phyloP scores from a whole-genome alignment of 1,140 invertebrate species.

The Trichomalopsis sarcophagae region DNA sequence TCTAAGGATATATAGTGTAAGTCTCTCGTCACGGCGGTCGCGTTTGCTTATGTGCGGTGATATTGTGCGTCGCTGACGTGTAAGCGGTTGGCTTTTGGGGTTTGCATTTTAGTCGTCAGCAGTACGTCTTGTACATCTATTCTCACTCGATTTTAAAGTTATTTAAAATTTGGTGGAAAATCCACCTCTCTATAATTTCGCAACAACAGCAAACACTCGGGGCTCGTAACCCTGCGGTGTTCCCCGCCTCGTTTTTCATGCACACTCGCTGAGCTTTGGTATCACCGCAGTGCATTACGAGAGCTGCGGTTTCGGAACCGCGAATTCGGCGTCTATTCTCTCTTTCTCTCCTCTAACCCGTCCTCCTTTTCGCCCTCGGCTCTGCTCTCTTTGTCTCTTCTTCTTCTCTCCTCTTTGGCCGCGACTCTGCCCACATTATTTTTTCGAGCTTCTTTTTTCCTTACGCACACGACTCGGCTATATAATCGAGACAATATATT shows the following conservation, averaged over 20 bases:
- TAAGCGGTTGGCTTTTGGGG: too few species aligned
- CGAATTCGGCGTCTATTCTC: constrained; percentile 24
- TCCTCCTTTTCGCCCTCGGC: constrained; percentile 6
- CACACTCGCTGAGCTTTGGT: not conserved
- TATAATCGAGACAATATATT: constrained; percentile 49
- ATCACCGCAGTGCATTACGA: constrained; percentile 16
- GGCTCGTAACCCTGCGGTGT: not conserved
- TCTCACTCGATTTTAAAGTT: too few species aligned
- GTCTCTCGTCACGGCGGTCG: constrained; percentile 37
- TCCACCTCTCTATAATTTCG: too few species aligned
- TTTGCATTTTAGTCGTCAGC: too few species aligned
- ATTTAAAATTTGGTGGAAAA: too few species aligned
- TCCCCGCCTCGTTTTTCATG: not conserved
- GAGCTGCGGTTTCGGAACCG: constrained; percentile 24
- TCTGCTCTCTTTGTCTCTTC: constrained; percentile 27
- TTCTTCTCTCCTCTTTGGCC: not conserved
- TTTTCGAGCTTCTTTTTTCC: constrained; percentile 60
- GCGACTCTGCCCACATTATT: constrained; percentile 9
- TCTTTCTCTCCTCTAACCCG: not conserved
- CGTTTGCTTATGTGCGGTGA: not conserved
- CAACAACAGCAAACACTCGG: not conserved
- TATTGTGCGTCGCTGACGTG: too few species aligned
- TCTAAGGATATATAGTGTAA: not conserved
- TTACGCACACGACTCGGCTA: constrained; percentile 22
- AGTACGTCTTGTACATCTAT: not conserved